Evolutionary conservation across 2,888 invertebrate genomes (phyloP).

Genomic region (Trypoxylon attenuatum): DNA sequence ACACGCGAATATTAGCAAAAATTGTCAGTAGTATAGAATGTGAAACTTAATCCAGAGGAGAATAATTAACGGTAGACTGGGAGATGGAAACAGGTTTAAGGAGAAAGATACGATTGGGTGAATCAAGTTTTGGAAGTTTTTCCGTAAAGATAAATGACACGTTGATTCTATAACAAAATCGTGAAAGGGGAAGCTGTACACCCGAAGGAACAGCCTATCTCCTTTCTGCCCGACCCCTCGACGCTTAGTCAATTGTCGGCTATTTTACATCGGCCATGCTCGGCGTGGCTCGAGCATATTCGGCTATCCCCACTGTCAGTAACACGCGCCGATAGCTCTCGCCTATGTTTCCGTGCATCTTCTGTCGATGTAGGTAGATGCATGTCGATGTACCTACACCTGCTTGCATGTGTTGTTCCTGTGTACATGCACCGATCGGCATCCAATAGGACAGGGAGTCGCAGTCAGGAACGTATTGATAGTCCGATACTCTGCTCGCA

Average conservation of each 20-base stretch:
- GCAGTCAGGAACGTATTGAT: conserved; percentile 40
- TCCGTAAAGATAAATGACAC: conserved; percentile 13
- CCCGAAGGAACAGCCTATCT: conserved; percentile 65
- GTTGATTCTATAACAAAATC: conserved; percentile 65
- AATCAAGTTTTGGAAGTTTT: not conserved
- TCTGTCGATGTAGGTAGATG: not conserved
- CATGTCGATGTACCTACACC: conserved; percentile 16
- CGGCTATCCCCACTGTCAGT: conserved; percentile 47
- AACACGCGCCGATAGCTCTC: conserved; percentile 43
- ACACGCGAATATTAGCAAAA: too few relatives aligned
- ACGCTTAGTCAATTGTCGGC: conserved; percentile 68
- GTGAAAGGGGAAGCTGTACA: conserved; percentile 72
- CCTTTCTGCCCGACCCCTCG: conserved; percentile 52
- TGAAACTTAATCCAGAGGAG: too few relatives aligned
- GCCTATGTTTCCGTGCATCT: conserved; percentile 28
- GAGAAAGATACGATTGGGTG: too few relatives aligned
- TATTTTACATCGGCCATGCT: conserved; percentile 64
- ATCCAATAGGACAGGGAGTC: conserved; percentile 47
- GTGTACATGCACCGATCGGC: conserved; percentile 24
- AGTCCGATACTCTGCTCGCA: too few relatives aligned
- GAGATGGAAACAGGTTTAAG: too few relatives aligned
- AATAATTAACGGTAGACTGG: too few relatives aligned
- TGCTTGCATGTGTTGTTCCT: not conserved
- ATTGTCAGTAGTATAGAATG: too few relatives aligned
- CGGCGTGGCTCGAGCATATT: conserved; percentile 57